Conservation (phyloP, 2,113 vertebrate genomes). For the Asarcornis scutulata region DNA sequence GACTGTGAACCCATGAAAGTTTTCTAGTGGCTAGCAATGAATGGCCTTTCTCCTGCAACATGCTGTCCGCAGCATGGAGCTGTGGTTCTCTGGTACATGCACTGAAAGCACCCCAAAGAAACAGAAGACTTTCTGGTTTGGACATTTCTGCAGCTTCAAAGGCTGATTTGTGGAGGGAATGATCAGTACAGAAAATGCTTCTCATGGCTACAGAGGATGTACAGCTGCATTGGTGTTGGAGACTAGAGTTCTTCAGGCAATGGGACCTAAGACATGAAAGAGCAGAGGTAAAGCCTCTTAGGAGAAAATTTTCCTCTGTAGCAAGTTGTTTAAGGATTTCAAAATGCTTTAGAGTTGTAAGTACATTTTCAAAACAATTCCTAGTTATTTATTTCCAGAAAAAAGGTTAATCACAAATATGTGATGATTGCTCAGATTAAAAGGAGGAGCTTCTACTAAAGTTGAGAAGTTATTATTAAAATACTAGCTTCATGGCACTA, state of each 20-base stretch:
- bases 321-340: background rate
- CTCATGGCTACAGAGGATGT: background rate
- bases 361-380: background rate
- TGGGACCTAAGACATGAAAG: background rate
- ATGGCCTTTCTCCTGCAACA: background rate
- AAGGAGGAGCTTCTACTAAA: background rate
- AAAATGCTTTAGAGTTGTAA: background rate
- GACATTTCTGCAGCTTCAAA: background rate
- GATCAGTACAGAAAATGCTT: background rate
- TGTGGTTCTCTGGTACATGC: background rate
- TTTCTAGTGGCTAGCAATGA: background rate
- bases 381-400: background rate
- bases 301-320: background rate
- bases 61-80: background rate
- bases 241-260: background rate
- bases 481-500: background rate
- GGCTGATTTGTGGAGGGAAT: background rate
- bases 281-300: background rate
- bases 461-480: background rate
- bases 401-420: background rate
- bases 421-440: background rate
- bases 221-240: background rate
- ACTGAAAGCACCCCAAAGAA: background rate
- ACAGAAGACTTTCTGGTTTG: background rate
- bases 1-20: background rate